Conservation (phyloP, 2,797 vertebrate species). For the Cetoscarus ocellatus region DNA sequence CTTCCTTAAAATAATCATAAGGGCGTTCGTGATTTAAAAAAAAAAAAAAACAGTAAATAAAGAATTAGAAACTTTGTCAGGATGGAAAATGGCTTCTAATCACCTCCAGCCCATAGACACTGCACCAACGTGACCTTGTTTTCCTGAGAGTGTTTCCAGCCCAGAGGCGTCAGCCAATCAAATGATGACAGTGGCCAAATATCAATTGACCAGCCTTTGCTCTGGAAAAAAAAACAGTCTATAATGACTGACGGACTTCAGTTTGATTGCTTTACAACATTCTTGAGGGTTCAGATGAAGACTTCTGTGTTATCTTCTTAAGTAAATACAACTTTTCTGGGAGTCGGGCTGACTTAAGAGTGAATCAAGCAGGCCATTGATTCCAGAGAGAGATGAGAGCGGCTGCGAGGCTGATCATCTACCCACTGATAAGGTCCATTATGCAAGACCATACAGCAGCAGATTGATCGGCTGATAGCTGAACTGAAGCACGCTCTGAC, state of each 20-base stretch:
- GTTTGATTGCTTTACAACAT: not conserved
- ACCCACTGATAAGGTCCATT: slow-evolving; percentile 39
- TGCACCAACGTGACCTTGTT: too few species aligned
- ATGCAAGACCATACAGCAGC: slow-evolving; percentile 38
- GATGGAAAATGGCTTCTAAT: too few species aligned
- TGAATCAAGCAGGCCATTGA: slow-evolving; percentile 11
- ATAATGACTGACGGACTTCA: not conserved
- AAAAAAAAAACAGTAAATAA: too few species aligned
- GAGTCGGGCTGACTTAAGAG: not conserved
- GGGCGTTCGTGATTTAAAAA: too few species aligned
- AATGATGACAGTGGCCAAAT: not conserved
- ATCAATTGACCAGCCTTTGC: not conserved
- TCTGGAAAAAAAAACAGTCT: too few species aligned
- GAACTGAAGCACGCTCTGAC: not conserved
- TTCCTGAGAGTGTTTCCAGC: too few species aligned
- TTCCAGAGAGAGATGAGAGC: slow-evolving; percentile 1
- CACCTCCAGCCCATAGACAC: too few species aligned
- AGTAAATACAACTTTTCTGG: not conserved
- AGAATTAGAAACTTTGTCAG: too few species aligned
- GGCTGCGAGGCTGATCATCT: slow-evolving; percentile 17
- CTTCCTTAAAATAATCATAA: too few species aligned
- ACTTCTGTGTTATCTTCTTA: not conserved
- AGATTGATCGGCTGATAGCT: slow-evolving; percentile 34
- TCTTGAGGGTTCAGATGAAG: not conserved
- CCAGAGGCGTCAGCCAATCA: not conserved